Base-by-base conservation (phyloP, 2,113 vertebrate genomes). In the Amphilophus citrinellus region DNA sequence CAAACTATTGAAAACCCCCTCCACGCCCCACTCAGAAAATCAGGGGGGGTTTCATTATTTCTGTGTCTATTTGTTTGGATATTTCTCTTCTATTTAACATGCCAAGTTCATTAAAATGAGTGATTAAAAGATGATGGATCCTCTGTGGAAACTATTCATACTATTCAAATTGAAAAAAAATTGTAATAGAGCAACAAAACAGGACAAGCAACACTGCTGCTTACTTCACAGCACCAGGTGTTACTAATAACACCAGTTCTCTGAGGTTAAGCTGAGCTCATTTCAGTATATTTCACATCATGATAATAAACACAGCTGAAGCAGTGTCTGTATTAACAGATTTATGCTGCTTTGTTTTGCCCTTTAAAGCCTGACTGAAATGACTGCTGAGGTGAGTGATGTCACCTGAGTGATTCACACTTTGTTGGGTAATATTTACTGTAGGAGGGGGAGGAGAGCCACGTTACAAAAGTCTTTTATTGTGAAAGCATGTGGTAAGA, bases 371-470 rank as follows among this genome's bases (percentile, higher is more conserved):
- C 32, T 73, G 10, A 73, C 17, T 50, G 44, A 53, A 53, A 18
- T 53, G 66, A 30, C 42, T 71, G 66, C 11, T 53, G 47, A 30
- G 27, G 47, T 14, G 68, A 0, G 27, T 32, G 18, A 32, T 73
- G 68, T 73, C 47, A 73, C 68, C 24, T 73, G 47, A 56, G 68
- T 73, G 47, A 14, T 35, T 56, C 68, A 73, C 68, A 35, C 68
- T 73, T 47, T 56, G 47, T 56, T 35, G 68, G 18, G 47, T 35
- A 73, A 73, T 73, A 73, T 73, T 14, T 73, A 56, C 47, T 73
- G 27, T 56, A 56, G 68, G 68, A 35, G 68, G 32, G 66, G 18
- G 27, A 56, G 20, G 47, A 56, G 47, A 73, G 47, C 47, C 4
- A 3, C 10, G 13, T 73, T 73, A 73, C 47, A 56, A 73, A 71